Conservation (phyloP, 2,888 invertebrate genomes). For the Drosophila gaucha region DNA sequence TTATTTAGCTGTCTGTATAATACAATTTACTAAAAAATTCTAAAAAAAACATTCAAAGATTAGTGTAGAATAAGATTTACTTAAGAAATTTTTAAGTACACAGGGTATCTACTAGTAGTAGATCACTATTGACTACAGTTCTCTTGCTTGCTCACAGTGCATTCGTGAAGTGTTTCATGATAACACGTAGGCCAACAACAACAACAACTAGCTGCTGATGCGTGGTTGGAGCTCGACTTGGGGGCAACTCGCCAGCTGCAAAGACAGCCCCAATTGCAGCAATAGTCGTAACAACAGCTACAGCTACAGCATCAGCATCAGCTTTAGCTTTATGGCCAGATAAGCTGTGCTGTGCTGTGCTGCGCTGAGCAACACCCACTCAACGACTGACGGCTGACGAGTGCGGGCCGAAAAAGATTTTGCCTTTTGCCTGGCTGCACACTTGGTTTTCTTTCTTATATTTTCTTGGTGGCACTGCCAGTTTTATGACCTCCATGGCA, state of each 20-base stretch:
- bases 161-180: slow-evolving; percentile 61
- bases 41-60: no score
- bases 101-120: slow-evolving; percentile 2
- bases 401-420: slow-evolving; percentile 11
- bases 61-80: no score
- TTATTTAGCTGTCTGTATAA: no score
- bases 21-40: no score
- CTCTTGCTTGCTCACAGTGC: slow-evolving; percentile 4
- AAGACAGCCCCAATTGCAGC: slow-evolving; percentile 10
- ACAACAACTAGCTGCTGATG: slow-evolving; percentile 53
- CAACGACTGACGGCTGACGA: slow-evolving; percentile 25
- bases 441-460: slow-evolving; percentile 6
- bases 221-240: slow-evolving; percentile 51
- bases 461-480: slow-evolving; percentile 71
- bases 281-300: neutral
- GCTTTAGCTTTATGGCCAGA: slow-evolving; percentile 36
- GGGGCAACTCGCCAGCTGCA: slow-evolving; percentile 27
- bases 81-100: no score
- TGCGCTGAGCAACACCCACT: slow-evolving; percentile 68
- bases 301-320: neutral
- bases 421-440: slow-evolving; percentile 42
- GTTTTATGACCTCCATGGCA: slow-evolving; percentile 74
- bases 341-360: slow-evolving; percentile 54
- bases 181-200: slow-evolving; percentile 66
- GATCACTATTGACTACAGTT: neutral